phyloP scores from a whole-genome alignment of 2,888 invertebrate genomes.

The Chymomyza fuscimana region DNA sequence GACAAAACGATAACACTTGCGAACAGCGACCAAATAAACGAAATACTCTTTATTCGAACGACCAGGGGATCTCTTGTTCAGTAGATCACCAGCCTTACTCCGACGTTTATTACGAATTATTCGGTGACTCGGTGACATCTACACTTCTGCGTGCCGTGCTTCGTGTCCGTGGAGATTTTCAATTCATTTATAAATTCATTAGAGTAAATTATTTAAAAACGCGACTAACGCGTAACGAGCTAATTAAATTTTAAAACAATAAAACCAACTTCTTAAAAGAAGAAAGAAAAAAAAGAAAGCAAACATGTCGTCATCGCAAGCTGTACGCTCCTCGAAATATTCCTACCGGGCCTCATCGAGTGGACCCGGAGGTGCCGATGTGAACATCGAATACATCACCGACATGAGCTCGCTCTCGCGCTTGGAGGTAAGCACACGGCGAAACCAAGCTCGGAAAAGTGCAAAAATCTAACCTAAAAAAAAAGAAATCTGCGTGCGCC shows the following conservation, averaged over 20 bases:
- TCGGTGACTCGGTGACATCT: conserved; percentile 81
- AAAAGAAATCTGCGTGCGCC: not conserved
- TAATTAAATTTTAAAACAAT: conserved; percentile 32
- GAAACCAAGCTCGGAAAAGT: conserved; percentile 7
- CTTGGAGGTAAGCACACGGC: conserved; percentile 89
- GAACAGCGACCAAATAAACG: conserved; percentile 74
- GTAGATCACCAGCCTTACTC: conserved; percentile 81
- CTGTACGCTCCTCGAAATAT: conserved; percentile 93
- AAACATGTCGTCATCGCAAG: conserved; percentile 87
- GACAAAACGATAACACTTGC: conserved; percentile 72
- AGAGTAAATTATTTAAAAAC: conserved; percentile 24
- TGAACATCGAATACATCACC: conserved; percentile 96
- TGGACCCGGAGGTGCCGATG: conserved; percentile 91
- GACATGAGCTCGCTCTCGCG: conserved; percentile 96
- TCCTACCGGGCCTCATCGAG: conserved; percentile 93
- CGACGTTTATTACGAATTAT: conserved; percentile 80
- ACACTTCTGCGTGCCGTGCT: conserved; percentile 72
- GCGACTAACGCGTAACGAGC: conserved; percentile 57
- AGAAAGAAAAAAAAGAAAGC: conserved; percentile 46
- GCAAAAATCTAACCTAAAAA: not conserved
- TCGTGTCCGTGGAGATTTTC: conserved; percentile 62
- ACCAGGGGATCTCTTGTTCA: conserved; percentile 81
- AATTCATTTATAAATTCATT: conserved; percentile 16
- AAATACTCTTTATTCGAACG: conserved; percentile 81
- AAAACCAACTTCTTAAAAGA: conserved; percentile 35